phyloP scores from a whole-genome alignment of 2,888 invertebrate genomes.

The Coelopa pilipes region DNA sequence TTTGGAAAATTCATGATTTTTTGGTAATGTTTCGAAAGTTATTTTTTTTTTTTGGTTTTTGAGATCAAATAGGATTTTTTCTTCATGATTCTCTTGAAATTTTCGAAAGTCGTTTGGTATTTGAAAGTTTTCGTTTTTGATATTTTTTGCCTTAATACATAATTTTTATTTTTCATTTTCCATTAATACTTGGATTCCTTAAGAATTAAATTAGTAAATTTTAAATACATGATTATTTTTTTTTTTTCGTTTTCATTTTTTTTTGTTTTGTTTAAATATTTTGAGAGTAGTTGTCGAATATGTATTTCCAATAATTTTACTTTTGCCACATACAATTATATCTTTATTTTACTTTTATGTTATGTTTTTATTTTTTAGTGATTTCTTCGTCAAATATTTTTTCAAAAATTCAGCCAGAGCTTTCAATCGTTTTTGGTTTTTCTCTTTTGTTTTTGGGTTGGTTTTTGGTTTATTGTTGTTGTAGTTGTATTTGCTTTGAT shows the following conservation, averaged over 20 bases:
- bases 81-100: constrained; percentile 13
- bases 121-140: constrained; percentile 34
- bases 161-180: constrained; percentile 23
- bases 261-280: constrained; percentile 15
- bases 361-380: constrained; percentile 41
- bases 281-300: neutral
- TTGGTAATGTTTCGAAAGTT: constrained; percentile 29
- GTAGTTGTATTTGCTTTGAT: too few relatives aligned
- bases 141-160: constrained; percentile 32
- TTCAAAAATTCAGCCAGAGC: neutral
- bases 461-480: constrained; percentile 47
- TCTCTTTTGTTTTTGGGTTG: too few relatives aligned
- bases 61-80: constrained; percentile 47
- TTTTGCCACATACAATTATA: constrained; percentile 49
- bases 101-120: constrained; percentile 31
- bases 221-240: constrained; percentile 38
- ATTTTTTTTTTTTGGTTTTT: constrained; percentile 40
- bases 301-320: constrained; percentile 32
- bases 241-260: constrained; percentile 30
- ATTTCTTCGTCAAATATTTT: constrained; percentile 13
- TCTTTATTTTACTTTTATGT: constrained; percentile 40
- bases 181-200: constrained; percentile 6
- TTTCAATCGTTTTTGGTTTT: constrained; percentile 13
- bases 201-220: constrained; percentile 32
- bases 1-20: constrained; percentile 31